Base-by-base conservation (phyloP, 2,888 invertebrate genomes). In the Caenorhabditis afra region DNA sequence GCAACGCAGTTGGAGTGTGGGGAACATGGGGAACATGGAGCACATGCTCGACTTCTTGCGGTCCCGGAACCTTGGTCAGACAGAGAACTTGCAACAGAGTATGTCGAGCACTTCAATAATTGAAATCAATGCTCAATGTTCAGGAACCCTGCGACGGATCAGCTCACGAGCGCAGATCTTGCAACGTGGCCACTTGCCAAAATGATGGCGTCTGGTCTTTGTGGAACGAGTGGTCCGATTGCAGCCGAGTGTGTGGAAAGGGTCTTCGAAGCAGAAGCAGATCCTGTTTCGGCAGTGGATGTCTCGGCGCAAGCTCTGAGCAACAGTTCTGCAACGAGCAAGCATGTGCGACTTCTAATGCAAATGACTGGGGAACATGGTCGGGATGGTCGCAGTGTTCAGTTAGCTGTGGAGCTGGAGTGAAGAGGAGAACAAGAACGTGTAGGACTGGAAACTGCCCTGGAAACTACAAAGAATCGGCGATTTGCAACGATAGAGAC, bases 131-230 rank as follows among this genome's bases (percentile, higher is more conserved):
- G n/a, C n/a, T n/a, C n/a, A n/a, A n/a, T 22, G n/a, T 76, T 45
- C 65, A 86, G 85, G 89, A 87, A 62, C 88, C 89, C 22, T 89
- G 89, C 57, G 89, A 89, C 65, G 89, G 89, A 16, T 86, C 88
- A 18, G 87, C 86, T 29, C 85, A 83, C 37, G 88, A 89, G 68
- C 81, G 89, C 44, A 70, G 87, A 67, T 87, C 89, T 14, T 89
- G 89, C 76, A 90, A 89, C 50, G 70, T 82, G 16, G 82, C 65
- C 0, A 81, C 81, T 3, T 89, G 89, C 66, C 81, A 81, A 39
- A 79, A 73, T 49, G 74, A 76, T 11, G 74, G 79, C 22, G 16
- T 81, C 41, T 76, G 85, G 85, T 68, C 84, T 0, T 50, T 79
- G 3, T 87, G 87, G 87, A 83, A 84, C 18, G 84, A 73, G 23